Conservation (phyloP, 2,888 invertebrate genomes). For the Mythimna ferrago region DNA sequence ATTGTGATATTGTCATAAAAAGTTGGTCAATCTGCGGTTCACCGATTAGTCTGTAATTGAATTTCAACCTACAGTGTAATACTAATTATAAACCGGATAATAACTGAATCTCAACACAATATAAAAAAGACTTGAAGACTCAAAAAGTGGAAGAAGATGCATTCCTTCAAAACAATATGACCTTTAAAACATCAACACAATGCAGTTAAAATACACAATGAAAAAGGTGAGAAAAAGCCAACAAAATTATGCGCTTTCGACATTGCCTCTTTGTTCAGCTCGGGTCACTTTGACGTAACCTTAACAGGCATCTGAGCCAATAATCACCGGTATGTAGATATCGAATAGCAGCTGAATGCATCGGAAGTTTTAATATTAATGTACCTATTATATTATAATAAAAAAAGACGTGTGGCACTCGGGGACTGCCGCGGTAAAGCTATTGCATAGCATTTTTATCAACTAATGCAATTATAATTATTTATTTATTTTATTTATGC, state of each 20-base stretch:
- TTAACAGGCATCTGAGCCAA: slow-evolving; percentile 49
- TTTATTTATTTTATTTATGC: too few relatives aligned
- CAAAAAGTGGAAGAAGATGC: neutral
- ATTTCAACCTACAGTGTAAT: slow-evolving; percentile 26
- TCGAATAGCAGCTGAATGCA: slow-evolving; percentile 25
- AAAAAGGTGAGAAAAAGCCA: slow-evolving; percentile 42
- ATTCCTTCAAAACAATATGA: slow-evolving; percentile 15
- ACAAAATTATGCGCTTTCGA: slow-evolving; percentile 40
- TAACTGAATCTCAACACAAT: neutral
- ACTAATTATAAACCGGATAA: neutral
- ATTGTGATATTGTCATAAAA: slow-evolving; percentile 26
- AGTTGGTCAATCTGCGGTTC: slow-evolving; percentile 11
- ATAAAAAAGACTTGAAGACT: neutral
- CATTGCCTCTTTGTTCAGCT: slow-evolving; percentile 33
- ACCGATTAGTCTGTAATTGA: slow-evolving; percentile 16
- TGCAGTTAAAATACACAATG: slow-evolving; percentile 28
- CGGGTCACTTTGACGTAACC: slow-evolving; percentile 62
- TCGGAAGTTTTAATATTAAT: slow-evolving; percentile 44
- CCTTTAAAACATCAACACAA: slow-evolving; percentile 20
- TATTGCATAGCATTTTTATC: too few relatives aligned
- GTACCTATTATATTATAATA: slow-evolving; percentile 9
- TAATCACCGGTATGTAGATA: slow-evolving; percentile 31
- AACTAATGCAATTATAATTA: too few relatives aligned
- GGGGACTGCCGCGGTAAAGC: too few relatives aligned
- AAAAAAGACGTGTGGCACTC: too few relatives aligned